A percentile compares a stretch with the other conserved stretches of the same genome.
Conservation (phyloP, 2,797 vertebrate species). For the Scleropages formosus region DNA sequence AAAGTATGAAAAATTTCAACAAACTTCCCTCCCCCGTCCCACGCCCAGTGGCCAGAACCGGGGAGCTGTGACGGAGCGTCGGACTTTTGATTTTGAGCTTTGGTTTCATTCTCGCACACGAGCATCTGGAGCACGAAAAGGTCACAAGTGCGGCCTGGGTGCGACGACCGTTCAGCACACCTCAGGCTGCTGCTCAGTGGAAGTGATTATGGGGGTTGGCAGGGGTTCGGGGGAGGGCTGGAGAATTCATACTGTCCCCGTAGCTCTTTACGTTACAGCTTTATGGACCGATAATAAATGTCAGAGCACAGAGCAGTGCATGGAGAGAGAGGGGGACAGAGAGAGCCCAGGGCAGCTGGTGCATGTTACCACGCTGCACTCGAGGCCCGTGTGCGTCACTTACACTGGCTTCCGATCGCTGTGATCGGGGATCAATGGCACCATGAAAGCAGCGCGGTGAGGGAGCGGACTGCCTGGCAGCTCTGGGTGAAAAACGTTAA, state of each 20-base stretch:
- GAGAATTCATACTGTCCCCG: constrained; percentile 50
- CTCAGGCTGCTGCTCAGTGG: constrained; percentile 35
- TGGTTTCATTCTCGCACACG: constrained; percentile 4
- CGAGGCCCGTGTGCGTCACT: constrained; percentile 50
- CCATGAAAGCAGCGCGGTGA: not conserved
- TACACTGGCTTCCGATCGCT: constrained; percentile 41
- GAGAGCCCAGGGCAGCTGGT: constrained; percentile 1
- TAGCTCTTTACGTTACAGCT: constrained; percentile 32
- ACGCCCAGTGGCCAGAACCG: not conserved
- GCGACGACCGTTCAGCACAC: constrained; percentile 18
- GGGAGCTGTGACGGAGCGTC: not conserved
- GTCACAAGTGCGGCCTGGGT: constrained; percentile 36
- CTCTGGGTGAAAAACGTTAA: no score
- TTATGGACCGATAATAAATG: not conserved
- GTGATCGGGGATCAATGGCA: not conserved
- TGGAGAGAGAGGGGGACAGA: constrained; percentile 3
- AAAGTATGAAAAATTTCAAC: no score
- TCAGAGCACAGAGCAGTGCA: constrained; percentile 37
- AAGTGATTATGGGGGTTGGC: constrained; percentile 55
- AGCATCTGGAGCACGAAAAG: constrained; percentile 36
- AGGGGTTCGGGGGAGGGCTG: constrained; percentile 56
- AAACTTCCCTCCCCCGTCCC: not conserved
- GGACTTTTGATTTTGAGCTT: not conserved
- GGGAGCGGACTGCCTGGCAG: no score
- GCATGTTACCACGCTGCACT: constrained; percentile 29